Evolutionary conservation across 2,888 invertebrate genomes (phyloP).

Genomic region (Glyphotaelius pellucidus): DNA sequence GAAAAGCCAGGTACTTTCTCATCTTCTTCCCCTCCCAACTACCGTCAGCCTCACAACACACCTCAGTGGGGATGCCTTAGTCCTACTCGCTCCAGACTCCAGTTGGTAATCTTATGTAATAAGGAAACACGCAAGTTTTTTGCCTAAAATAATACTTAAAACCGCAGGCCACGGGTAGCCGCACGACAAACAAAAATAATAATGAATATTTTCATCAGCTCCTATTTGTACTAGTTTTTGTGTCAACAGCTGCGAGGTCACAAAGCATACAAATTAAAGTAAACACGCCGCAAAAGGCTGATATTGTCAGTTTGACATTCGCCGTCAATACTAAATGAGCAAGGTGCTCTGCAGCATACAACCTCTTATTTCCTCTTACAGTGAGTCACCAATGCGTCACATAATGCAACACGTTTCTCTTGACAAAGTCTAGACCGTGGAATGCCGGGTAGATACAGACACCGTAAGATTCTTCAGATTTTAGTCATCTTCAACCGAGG

Average conservation of each 20-base stretch:
- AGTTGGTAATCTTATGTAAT: not conserved
- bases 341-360: not conserved
- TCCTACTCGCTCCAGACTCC: too few relatives aligned
- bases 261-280: not conserved
- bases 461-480: slow-evolving; percentile 8
- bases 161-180: not conserved
- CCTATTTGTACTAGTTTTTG: not conserved
- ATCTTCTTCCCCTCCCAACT: too few relatives aligned
- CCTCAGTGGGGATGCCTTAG: too few relatives aligned
- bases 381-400: slow-evolving; percentile 6
- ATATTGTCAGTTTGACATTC: not conserved
- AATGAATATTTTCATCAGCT: not conserved
- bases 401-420: not conserved
- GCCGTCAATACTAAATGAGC: not conserved
- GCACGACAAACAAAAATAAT: not conserved
- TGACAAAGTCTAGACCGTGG: slow-evolving; percentile 6
- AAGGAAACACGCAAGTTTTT: not conserved
- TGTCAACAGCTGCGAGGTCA: not conserved
- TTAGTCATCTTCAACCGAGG: slow-evolving; percentile 24
- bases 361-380: not conserved
- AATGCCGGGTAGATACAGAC: slow-evolving; percentile 7
- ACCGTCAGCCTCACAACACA: too few relatives aligned
- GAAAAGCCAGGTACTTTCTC: too few relatives aligned
- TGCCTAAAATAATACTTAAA: not conserved
- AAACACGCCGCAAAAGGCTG: not conserved